Percentiles rank a stretch among this genome's conserved stretches.
Evolutionary conservation across 1,140 invertebrate genomes (phyloP).

Genomic region (Hylyphantes graminicola): DNA sequence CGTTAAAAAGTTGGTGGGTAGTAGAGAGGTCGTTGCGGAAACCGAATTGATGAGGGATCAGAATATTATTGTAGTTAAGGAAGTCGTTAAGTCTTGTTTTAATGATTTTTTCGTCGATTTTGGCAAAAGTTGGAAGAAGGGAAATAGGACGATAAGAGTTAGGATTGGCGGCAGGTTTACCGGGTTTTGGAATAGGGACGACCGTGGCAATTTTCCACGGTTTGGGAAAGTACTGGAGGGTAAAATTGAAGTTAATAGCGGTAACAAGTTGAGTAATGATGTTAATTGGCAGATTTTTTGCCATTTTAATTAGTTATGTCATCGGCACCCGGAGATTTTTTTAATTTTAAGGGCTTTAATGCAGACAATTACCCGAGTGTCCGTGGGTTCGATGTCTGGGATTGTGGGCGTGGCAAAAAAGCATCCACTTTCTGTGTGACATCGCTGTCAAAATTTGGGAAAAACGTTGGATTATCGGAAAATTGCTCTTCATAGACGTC

Average conservation of each 20-base stretch:
- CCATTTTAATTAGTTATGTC: too few relatives aligned
- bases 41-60: conserved; percentile 3
- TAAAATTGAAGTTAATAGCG: too few relatives aligned
- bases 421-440: not conserved
- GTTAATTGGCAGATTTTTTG: too few relatives aligned
- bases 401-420: not conserved
- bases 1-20: not conserved
- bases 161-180: not conserved
- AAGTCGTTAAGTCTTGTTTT: not conserved
- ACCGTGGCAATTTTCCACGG: not conserved
- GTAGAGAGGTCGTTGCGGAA: not conserved
- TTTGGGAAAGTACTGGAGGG: not conserved
- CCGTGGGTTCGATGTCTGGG: not conserved
- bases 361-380: too few relatives aligned
- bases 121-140: not conserved
- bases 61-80: not conserved
- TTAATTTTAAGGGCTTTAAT: too few relatives aligned
- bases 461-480: not conserved
- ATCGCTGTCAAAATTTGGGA: not conserved
- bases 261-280: too few relatives aligned
- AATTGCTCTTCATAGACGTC: not conserved
- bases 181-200: not conserved
- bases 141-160: not conserved
- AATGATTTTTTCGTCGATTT: not conserved
- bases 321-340: too few relatives aligned